A percentile compares a stretch with the other conserved stretches of the same genome.
These are phyloP conservation scores for Oenanthe oenanthe DNA, from an alignment of 2,113 vertebrate genomes.

Conservation along the genomic window DNA sequence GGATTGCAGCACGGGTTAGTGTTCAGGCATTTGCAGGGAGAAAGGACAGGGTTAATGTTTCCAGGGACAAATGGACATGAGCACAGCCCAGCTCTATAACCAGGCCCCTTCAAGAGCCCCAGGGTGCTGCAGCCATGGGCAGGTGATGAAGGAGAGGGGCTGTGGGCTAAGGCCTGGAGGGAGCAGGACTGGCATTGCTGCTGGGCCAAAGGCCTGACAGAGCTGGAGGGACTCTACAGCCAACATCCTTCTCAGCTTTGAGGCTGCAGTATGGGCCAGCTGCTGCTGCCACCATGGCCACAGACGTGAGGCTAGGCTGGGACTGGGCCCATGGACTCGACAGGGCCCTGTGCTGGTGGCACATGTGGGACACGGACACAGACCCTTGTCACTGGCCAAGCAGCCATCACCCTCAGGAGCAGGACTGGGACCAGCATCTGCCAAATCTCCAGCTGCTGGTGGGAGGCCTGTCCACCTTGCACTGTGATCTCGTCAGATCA, in stretches of 20 bases:
- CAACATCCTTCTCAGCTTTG: neutral
- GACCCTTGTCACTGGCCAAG: neutral
- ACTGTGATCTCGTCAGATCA: fast-evolving
- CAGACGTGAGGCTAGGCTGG: fast-evolving
- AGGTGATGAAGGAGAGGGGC: neutral
- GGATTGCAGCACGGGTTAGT: neutral
- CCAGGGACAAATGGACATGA: neutral
- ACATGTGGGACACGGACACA: neutral
- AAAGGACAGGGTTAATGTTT: neutral
- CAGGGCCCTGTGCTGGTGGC: neutral
- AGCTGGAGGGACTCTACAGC: neutral
- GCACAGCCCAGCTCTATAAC: neutral
- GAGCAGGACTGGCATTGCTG: fast-evolving
- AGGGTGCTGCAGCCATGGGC: neutral
- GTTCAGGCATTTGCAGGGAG: neutral
- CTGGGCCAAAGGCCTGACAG: fast-evolving
- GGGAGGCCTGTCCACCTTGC: neutral
- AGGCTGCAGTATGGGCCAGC: neutral
- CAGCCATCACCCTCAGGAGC: neutral
- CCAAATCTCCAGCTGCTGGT: neutral
- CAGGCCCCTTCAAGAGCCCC: neutral
- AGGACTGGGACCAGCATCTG: neutral
- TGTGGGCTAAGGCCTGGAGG: neutral
- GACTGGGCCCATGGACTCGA: neutral
- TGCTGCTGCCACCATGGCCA: neutral